These are phyloP conservation scores for Capra hircus DNA, from an alignment of 2,113 vertebrate species.

Conservation along the genomic window DNA sequence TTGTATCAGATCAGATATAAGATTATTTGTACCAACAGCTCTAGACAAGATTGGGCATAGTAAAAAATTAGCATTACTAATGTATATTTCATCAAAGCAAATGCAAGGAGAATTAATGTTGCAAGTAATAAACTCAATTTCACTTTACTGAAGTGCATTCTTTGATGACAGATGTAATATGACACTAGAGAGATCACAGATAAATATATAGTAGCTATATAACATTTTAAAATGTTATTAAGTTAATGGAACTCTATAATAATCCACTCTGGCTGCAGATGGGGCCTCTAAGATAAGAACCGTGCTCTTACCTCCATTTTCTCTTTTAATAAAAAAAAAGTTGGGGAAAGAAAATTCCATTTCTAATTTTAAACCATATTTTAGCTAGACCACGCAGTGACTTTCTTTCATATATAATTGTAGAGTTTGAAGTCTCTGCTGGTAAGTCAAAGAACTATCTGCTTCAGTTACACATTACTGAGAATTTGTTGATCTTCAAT, in stretches of 20 bases:
- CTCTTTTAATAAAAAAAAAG: not conserved
- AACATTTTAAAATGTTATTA: not conserved
- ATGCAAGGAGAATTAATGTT: not conserved
- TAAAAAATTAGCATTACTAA: not conserved
- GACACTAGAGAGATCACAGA: not conserved
- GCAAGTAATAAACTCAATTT: not conserved
- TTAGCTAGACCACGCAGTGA: not conserved
- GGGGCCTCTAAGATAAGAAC: not conserved
- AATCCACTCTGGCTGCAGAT: not conserved
- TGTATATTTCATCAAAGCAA: not conserved
- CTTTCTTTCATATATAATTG: not conserved
- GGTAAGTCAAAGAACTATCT: not conserved
- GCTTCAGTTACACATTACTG: not conserved
- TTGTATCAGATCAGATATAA: not conserved
- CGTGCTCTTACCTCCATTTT: not conserved
- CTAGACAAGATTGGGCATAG: not conserved
- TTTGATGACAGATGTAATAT: not conserved
- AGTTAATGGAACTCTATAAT: not conserved
- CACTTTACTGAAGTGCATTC: not conserved
- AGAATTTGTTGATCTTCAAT: not conserved
- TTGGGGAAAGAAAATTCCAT: not conserved
- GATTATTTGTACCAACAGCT: not conserved
- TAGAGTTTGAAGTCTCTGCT: not conserved
- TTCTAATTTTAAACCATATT: constrained; percentile 6
- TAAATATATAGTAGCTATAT: not conserved